Percentiles rank a stretch among this genome's conserved stretches.
phyloP scores from a whole-genome alignment of 2,888 invertebrate genomes.

The Plusia festucae region DNA sequence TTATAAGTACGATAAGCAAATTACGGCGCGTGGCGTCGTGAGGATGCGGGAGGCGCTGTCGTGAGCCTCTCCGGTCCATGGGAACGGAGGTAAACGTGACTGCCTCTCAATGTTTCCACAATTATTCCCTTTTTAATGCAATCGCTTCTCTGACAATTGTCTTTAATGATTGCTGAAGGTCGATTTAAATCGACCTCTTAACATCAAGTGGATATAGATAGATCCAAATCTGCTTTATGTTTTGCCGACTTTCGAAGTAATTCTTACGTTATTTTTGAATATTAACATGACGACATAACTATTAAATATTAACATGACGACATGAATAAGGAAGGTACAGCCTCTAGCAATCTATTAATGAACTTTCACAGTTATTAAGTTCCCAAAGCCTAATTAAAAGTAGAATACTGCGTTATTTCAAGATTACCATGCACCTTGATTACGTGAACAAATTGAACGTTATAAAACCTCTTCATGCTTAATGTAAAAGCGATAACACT shows the following conservation, averaged over 20 bases:
- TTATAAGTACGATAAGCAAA: slow-evolving; percentile 41
- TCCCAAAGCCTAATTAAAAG: slow-evolving; percentile 4
- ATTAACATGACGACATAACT: no score
- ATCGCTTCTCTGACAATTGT: slow-evolving; percentile 37
- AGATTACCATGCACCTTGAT: background rate
- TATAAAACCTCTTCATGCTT: slow-evolving; percentile 29
- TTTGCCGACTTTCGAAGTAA: slow-evolving; percentile 14
- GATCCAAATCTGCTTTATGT: slow-evolving; percentile 21
- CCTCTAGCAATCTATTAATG: background rate
- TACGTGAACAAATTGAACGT: slow-evolving; percentile 21
- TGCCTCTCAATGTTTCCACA: slow-evolving; percentile 49
- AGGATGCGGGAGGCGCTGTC: slow-evolving; percentile 37
- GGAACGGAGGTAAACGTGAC: slow-evolving; percentile 62
- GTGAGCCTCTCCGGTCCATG: slow-evolving; percentile 42
- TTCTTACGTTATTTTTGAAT: no score
- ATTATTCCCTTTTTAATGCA: slow-evolving; percentile 45
- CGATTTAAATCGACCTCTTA: slow-evolving; percentile 22
- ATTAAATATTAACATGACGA: no score
- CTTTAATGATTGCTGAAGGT: slow-evolving; percentile 48
- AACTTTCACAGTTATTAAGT: background rate
- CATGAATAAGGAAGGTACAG: background rate
- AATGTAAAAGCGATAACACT: slow-evolving; percentile 36
- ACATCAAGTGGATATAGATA: slow-evolving; percentile 19
- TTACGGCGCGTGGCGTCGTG: slow-evolving; percentile 49
- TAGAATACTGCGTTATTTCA: background rate